These are phyloP conservation scores for Petrocephalus microphthalmus DNA, from an alignment of 2,113 vertebrate species.

Conservation along the genomic window DNA sequence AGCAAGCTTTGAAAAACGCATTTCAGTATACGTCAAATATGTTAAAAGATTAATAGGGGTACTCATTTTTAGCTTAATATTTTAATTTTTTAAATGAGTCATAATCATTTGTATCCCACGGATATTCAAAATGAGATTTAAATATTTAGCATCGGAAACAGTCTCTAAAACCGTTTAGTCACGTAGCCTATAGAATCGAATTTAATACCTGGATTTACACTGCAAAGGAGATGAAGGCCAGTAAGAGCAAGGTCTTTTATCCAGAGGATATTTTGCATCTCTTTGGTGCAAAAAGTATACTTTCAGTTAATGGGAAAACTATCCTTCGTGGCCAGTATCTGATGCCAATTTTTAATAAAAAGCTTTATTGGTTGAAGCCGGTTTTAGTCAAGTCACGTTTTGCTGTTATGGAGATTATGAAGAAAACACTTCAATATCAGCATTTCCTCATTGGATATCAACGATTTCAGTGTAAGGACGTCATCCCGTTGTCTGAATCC, in stretches of 20 bases:
- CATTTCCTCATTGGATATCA: background rate
- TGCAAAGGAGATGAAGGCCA: background rate
- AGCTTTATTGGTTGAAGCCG: background rate
- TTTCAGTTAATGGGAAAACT: background rate
- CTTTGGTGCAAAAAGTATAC: background rate
- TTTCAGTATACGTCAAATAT: constrained; percentile 10
- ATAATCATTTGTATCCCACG: constrained; percentile 37
- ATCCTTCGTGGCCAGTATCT: background rate
- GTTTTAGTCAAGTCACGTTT: background rate
- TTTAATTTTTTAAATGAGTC: constrained; percentile 27
- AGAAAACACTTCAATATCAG: constrained; percentile 4
- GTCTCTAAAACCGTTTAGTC: constrained; percentile 18
- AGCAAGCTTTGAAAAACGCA: background rate
- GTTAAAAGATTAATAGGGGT: constrained; percentile 32
- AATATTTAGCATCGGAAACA: constrained; percentile 36
- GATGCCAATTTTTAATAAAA: background rate
- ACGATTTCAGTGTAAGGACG: background rate
- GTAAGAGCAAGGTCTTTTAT: background rate
- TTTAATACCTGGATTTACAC: constrained; percentile 8
- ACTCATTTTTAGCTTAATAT: constrained; percentile 32
- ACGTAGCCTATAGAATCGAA: background rate
- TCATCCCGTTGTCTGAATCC: background rate
- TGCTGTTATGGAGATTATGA: background rate
- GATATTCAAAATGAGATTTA: constrained; percentile 37
- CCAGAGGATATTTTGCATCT: background rate